Percentiles rank a stretch among this genome's conserved stretches.
These are phyloP conservation scores for Ditylenchus weischeri DNA, from an alignment of 2,888 invertebrate genomes.

Conservation along the genomic window DNA sequence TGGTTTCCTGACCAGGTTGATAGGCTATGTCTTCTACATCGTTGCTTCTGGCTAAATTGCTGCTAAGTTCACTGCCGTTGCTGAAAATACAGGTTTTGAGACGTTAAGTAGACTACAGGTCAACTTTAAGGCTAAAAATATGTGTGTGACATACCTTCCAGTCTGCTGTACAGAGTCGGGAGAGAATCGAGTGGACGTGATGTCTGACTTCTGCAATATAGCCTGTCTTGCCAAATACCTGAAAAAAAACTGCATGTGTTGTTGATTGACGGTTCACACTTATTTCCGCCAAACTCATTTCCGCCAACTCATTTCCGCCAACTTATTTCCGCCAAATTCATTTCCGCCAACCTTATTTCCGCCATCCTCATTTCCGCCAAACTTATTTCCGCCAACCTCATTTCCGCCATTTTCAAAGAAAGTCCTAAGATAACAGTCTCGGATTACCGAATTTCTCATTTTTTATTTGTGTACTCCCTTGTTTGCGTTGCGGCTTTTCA, in stretches of 20 bases:
- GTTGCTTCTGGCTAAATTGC: constrained; percentile 2
- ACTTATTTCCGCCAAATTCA: no score
- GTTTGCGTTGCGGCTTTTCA: no score
- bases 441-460: no score
- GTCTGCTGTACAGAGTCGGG: not conserved
- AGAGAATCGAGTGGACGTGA: constrained; percentile 3
- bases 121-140: not conserved
- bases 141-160: not conserved
- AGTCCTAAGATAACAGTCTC: no score
- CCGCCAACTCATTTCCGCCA: no score
- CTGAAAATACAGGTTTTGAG: not conserved
- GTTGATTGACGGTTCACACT: no score
- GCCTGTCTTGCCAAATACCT: constrained; percentile 36
- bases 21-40: constrained; percentile 24
- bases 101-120: not conserved
- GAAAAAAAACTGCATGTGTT: not conserved
- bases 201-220: constrained; percentile 32
- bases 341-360: no score
- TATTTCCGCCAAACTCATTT: no score
- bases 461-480: no score
- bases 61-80: constrained; percentile 1
- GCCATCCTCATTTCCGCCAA: no score
- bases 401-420: no score
- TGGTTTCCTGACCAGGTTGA: constrained; percentile 19
- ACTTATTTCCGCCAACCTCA: no score